Conservation (phyloP, 2,888 invertebrate species). For the Alentia gelatinosa region DNA sequence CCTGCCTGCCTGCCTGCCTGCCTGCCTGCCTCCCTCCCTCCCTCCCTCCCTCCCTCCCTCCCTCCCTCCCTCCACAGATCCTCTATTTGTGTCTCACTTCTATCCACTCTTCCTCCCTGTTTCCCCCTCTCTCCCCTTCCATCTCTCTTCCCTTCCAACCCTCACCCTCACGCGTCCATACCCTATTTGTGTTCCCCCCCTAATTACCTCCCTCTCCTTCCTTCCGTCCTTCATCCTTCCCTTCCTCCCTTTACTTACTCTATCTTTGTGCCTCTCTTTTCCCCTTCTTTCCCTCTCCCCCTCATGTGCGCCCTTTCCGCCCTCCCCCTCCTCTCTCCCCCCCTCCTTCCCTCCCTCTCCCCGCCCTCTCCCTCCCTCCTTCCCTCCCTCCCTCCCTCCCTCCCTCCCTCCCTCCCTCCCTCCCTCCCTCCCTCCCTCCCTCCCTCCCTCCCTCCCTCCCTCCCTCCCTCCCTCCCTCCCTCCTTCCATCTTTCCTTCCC, state of each 20-base stretch:
- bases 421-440: not conserved
- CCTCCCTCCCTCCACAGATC: not conserved
- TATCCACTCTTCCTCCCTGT: not conserved
- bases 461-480: not conserved
- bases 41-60: not conserved
- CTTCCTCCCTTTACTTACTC: not conserved
- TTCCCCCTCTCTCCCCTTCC: not conserved
- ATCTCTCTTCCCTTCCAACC: not conserved
- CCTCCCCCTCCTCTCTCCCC: not conserved
- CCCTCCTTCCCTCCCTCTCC: not conserved
- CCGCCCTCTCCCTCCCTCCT: not conserved
- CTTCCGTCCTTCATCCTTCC: not conserved
- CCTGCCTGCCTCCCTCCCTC: too few species aligned
- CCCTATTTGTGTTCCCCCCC: not conserved
- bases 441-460: not conserved
- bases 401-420: not conserved
- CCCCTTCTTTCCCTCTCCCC: not conserved
- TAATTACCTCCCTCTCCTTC: not conserved
- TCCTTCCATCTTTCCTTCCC: not conserved
- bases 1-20: too few species aligned
- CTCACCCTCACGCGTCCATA: not conserved
- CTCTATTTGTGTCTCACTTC: not conserved
- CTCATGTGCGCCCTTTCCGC: not conserved
- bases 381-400: not conserved
- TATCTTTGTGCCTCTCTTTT: not conserved